Base-by-base conservation (phyloP, 2,888 invertebrate species). In the Yponomeuta cagnagella region DNA sequence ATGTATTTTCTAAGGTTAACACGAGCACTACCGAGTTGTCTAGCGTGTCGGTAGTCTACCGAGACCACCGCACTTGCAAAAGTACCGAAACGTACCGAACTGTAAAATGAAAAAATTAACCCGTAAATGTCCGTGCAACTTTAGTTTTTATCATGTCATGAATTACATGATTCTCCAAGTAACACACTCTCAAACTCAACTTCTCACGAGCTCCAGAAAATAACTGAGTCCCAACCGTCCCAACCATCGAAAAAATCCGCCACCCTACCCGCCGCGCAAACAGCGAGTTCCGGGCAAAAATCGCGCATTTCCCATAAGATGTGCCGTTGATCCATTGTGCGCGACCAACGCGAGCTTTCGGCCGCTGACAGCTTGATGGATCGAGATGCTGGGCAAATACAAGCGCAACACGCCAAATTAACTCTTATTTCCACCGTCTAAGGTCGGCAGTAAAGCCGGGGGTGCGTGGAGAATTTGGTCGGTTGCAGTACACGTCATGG, bases 251-350 rank as follows among this genome's bases (percentile, higher is more conserved):
- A 58, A 58, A 15, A 5, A 58, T 58, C 52, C 0, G 15, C 52
- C 52, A 12, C 52, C 52, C 52, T 5, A 15, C 52, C 6, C 15
- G 12, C 15, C 52, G 52, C 52, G 15, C 5, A 58, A 15, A 58
- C 52, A 58, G 52, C 52, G 52, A 15, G 8, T 58, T 58, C 52
- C 52, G 52, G 0, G 52, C 52, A 12, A 58, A 52, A 58, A 58
- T 58, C 12, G 52, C 52, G 52, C 52, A 58, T 58, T 58, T 58
- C 52, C 52, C 52, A 58, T 58, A 58, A 58, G 52, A 58, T 58
- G 12, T 15, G 52, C 52, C 52, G 52, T 58, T 58, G 52, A 58
- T 58, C 52, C 5, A 58, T 58, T 58, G 52, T 58, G 52, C 52
- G 52, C 52, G 52, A 58, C 52, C 52, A 58, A 58, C 12, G 52